These are phyloP conservation scores for Lithophane leautieri DNA, from an alignment of 2,888 invertebrate species.

Conservation along the genomic window DNA sequence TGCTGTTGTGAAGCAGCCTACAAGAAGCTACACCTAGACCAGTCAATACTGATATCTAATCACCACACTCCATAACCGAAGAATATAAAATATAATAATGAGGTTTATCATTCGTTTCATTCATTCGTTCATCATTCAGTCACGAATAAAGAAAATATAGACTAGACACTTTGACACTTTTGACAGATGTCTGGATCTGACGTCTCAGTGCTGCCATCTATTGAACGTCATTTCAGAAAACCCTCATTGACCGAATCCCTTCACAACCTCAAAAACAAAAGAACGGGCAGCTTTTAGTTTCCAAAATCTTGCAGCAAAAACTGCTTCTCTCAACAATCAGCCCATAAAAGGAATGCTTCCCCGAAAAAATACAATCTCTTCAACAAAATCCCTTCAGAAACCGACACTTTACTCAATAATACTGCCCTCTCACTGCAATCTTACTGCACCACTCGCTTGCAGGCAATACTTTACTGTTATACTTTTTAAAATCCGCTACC, in stretches of 20 bases:
- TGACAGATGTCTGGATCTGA: too few species aligned
- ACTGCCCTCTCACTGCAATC: conserved; percentile 57
- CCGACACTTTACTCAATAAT: conserved; percentile 24
- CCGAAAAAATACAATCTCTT: not conserved
- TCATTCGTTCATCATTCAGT: too few species aligned
- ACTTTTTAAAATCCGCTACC: conserved; percentile 63
- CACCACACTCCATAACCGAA: not conserved
- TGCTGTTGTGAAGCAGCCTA: too few species aligned
- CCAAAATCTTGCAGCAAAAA: not conserved
- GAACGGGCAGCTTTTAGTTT: not conserved
- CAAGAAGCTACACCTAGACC: not conserved
- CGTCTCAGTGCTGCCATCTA: too few species aligned
- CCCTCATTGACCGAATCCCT: too few species aligned
- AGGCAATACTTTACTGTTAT: conserved; percentile 67
- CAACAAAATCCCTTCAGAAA: conserved; percentile 38
- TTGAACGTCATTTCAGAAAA: too few species aligned
- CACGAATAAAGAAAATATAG: too few species aligned
- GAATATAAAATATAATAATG: too few species aligned
- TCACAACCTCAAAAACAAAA: not conserved
- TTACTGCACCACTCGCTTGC: conserved; percentile 63
- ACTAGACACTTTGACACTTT: too few species aligned
- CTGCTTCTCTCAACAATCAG: not conserved
- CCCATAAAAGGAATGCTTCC: too few species aligned
- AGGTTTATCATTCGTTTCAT: too few species aligned
- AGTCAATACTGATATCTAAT: not conserved